phyloP scores from a whole-genome alignment of 2,888 invertebrate species.

The Endomychus coccineus region DNA sequence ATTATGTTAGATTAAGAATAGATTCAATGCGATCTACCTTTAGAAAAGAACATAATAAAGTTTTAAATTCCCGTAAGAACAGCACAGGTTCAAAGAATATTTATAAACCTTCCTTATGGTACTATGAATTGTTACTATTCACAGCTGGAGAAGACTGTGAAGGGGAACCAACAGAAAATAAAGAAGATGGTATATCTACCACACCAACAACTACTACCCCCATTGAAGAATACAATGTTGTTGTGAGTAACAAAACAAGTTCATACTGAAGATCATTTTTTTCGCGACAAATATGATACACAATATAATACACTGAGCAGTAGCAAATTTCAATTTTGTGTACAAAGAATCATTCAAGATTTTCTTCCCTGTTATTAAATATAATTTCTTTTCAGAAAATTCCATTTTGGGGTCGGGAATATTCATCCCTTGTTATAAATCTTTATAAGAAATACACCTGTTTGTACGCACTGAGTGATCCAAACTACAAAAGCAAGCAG shows the following conservation, averaged over 20 bases:
- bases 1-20: constrained; percentile 25
- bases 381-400: constrained; percentile 21
- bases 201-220: constrained; percentile 1
- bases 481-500: constrained; percentile 16
- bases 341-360: background rate
- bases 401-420: constrained; percentile 24
- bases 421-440: constrained; percentile 25
- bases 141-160: constrained; percentile 24
- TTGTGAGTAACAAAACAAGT: constrained; percentile 14
- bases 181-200: no score
- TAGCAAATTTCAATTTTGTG: no score
- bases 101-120: constrained; percentile 29
- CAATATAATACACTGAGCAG: no score
- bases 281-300: no score
- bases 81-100: constrained; percentile 18
- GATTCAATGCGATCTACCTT: constrained; percentile 25
- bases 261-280: no score
- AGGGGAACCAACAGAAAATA: constrained; percentile 8
- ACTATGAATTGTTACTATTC: constrained; percentile 26
- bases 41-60: constrained; percentile 26
- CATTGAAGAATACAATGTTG: constrained; percentile 10
- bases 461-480: constrained; percentile 20
- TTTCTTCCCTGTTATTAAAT: no score
- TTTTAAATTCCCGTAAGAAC: constrained; percentile 21
- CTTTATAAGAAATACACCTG: constrained; percentile 26